phyloP scores from a whole-genome alignment of 1,140 invertebrate species.

The Cylas formicarius region DNA sequence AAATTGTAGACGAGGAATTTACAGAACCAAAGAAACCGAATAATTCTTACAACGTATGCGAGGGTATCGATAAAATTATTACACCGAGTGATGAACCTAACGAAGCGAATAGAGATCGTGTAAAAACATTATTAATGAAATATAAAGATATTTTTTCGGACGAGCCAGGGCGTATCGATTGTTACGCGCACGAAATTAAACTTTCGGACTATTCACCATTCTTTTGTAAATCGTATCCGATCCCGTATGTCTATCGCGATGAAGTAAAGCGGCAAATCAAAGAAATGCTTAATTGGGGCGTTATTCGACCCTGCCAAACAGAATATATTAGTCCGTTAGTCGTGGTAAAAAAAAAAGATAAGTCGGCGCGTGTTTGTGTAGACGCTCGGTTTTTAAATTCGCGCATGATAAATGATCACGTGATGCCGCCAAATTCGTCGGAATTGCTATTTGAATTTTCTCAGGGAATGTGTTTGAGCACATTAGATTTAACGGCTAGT shows the following conservation, averaged over 20 bases:
- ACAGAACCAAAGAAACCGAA: neutral
- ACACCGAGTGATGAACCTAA: neutral
- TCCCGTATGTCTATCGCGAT: neutral
- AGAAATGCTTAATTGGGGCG: neutral
- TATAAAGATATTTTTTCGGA: slow-evolving; percentile 12
- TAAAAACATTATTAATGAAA: neutral
- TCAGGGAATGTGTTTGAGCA: neutral
- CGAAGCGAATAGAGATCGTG: neutral
- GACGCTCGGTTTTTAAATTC: slow-evolving; percentile 5
- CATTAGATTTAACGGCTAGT: slow-evolving; percentile 5
- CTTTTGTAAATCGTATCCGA: neutral
- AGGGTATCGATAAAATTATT: neutral
- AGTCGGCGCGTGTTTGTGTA: neutral
- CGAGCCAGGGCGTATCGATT: slow-evolving; percentile 17
- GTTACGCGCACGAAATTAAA: slow-evolving; percentile 29
- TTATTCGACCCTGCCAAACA: slow-evolving; percentile 2
- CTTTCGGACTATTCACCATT: slow-evolving; percentile 21
- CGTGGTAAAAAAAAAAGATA: slow-evolving; percentile 11
- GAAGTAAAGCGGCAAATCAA: slow-evolving; percentile 2
- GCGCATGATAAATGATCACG: slow-evolving; percentile 6
- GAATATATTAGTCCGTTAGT: slow-evolving; percentile 6
- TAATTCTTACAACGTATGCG: neutral
- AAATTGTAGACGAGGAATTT: neutral
- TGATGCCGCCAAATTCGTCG: slow-evolving; percentile 2
- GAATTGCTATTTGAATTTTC: slow-evolving; percentile 8